Percentiles rank a stretch among this genome's conserved stretches.
These are phyloP conservation scores for Orycteropus afer DNA, from an alignment of 2,113 vertebrate species.

Conservation along the genomic window DNA sequence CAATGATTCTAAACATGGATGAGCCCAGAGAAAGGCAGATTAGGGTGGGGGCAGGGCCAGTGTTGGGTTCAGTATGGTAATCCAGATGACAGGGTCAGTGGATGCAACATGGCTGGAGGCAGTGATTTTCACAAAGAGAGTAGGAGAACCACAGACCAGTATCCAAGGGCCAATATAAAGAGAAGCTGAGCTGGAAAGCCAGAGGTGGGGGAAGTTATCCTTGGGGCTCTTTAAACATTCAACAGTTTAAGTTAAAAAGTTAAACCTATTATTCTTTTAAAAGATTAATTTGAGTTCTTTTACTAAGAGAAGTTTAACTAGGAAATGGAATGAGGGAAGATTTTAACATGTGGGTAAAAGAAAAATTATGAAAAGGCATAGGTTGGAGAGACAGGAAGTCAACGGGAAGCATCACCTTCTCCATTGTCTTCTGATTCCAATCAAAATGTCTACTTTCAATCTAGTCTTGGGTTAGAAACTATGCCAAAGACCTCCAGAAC, in stretches of 20 bases:
- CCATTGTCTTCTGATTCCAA: rapidly evolving
- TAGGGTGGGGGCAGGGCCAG: rapidly evolving
- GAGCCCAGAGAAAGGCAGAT: not conserved
- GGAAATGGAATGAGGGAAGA: not conserved
- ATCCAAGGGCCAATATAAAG: not conserved
- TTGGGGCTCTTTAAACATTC: not conserved
- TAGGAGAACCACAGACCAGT: not conserved
- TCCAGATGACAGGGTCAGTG: too few relatives aligned
- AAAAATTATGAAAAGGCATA: not conserved
- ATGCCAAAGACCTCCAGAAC: rapidly evolving
- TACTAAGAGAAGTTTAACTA: not conserved
- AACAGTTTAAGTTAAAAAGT: not conserved
- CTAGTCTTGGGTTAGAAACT: not conserved
- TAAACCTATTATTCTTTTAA: not conserved
- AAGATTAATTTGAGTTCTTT: not conserved
- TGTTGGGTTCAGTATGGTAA: not conserved
- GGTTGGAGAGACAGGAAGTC: not conserved
- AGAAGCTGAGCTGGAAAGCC: rapidly evolving
- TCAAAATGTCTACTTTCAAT: not conserved
- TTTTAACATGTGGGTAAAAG: not conserved
- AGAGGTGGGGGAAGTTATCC: rapidly evolving
- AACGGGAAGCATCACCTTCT: not conserved
- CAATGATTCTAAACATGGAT: not conserved
- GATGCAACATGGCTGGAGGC: rapidly evolving
- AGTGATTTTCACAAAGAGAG: rapidly evolving